Base-by-base conservation (phyloP, 2,797 vertebrate genomes). In the Mastacembelus armatus region DNA sequence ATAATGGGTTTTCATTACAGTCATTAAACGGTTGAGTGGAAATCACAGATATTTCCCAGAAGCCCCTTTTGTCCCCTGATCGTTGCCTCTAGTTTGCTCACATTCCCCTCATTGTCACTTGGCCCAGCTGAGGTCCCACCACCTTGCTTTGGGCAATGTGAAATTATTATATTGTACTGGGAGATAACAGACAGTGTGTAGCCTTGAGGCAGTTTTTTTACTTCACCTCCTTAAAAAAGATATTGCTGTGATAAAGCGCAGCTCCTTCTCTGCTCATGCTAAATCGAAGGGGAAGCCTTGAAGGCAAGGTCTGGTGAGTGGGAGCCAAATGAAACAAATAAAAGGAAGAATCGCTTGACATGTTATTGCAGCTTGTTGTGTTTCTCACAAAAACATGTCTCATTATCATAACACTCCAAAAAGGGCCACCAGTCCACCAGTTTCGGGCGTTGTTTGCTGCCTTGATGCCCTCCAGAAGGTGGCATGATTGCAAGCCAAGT, bases 141-240 rank as follows among this genome's bases (percentile, higher is more conserved):
- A 80, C 77, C 77, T 86, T 47, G 79, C 90, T 91, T 56, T 70
- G 71, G 90, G 89, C 88, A 50, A 79, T 87, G 82, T 88, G 87
- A 85, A 91, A 89, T 92, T 67, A 92, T 92, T 82, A 89, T 80
- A 80, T 89, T 88, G 88, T 86, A 88, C 84, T 66, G 59, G 77
- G 84, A 91, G 89, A 91, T 92, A 92, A 86, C 86, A 88, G 87
- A 86, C 77, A 85, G 80, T 76, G 69, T 88, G 85, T 88, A 89
- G 89, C 92, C 92, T 93, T 77, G 78, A 88, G 93, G 91, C 88
- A 66, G 45, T 83, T 81, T 87, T 79, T 85, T 79, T 64, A 66
- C 85, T 86, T 88, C 80, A 80, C 85, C 88, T 90, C 87, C 83
- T 89, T 89, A 90, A 89, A 91, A 90, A 88, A 86, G 86, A 91